phyloP scores from a whole-genome alignment of 2,797 vertebrate species.

The Cyclura pinguis region DNA sequence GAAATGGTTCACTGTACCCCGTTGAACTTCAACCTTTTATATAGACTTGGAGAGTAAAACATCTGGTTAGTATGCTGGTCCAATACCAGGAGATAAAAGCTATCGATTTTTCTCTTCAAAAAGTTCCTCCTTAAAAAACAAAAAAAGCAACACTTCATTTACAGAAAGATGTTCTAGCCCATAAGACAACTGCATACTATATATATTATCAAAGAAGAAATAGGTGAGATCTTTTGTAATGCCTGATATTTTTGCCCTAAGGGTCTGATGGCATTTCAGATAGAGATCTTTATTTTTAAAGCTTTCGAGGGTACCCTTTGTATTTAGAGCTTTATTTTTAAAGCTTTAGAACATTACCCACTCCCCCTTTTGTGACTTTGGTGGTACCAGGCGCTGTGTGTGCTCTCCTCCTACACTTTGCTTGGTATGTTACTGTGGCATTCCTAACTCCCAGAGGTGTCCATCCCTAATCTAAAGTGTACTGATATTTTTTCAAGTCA shows the following conservation, averaged over 20 bases:
- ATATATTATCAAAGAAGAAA: constrained; percentile 78
- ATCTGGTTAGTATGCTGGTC: constrained; percentile 62
- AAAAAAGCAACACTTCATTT: constrained; percentile 50
- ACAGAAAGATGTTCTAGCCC: constrained; percentile 68
- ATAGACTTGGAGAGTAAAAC: constrained; percentile 77
- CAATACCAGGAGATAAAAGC: constrained; percentile 77
- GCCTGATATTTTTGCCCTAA: constrained; percentile 75
- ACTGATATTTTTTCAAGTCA: neutral
- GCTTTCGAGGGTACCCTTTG: constrained; percentile 76
- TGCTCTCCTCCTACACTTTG: too few relatives aligned
- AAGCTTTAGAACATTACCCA: constrained; percentile 74
- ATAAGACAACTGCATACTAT: constrained; percentile 74
- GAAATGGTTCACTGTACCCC: constrained; percentile 80
- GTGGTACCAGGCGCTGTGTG: too few relatives aligned
- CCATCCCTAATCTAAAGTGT: neutral
- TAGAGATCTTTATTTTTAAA: constrained; percentile 78
- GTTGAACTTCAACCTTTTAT: constrained; percentile 84
- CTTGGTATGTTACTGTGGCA: too few relatives aligned
- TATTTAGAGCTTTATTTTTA: constrained; percentile 77
- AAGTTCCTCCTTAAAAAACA: constrained; percentile 58
- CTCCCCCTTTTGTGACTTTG: too few relatives aligned
- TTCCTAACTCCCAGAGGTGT: too few relatives aligned
- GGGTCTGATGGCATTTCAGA: constrained; percentile 78
- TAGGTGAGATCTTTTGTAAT: constrained; percentile 75
- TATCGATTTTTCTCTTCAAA: constrained; percentile 67